Evolutionary conservation across 2,888 invertebrate species (phyloP), one percentile per base, ranked within the genome.

Genomic region (Leptogaster cylindrica): DNA sequence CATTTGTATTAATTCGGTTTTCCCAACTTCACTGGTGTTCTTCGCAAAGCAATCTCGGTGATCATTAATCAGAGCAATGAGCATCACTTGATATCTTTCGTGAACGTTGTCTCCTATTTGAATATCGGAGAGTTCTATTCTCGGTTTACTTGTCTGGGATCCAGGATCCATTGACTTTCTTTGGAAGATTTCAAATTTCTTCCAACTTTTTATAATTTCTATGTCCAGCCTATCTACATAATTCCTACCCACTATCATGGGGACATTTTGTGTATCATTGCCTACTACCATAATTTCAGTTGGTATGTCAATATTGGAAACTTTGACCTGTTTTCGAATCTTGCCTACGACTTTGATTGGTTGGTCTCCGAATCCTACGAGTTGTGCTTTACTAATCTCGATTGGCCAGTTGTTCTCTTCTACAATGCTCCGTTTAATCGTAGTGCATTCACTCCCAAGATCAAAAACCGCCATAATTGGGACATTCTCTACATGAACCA

Each of bases 221-320:
- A 44, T 44, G 12, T 44, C 44, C n/a, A 12, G 44, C n/a, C 44
- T 44, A 44, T 44, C 44, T 12, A 44, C 6, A 16, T 14, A 44
- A 16, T 44, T 44, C 44, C 44, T n/a, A 6, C 44, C 44, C 16
- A 44, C 5, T n/a, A 44, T 44, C 6, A 44, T 12, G 14, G 44
- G 44, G 5, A 14, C 31, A 31, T 31, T 31, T 31, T 31, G 31
- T 7, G 5, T 8, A 31, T 8, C 31, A 31, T n/a, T n/a, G 31
- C 8, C 31, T 31, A 31, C 6, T 7, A 31, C 31, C 31, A 31
- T 31, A 5, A 31, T 31, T 7, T 31, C 31, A 7, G 8, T 31
- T 8, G 8, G 31, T 7, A 31, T 5, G 8, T 31, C 8, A 31
- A 31, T 31, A 8, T 31, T 31, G 5, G 31, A 31, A 31, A 31